Conservation (phyloP, 2,797 vertebrate species). For the Choloepus didactylus region DNA sequence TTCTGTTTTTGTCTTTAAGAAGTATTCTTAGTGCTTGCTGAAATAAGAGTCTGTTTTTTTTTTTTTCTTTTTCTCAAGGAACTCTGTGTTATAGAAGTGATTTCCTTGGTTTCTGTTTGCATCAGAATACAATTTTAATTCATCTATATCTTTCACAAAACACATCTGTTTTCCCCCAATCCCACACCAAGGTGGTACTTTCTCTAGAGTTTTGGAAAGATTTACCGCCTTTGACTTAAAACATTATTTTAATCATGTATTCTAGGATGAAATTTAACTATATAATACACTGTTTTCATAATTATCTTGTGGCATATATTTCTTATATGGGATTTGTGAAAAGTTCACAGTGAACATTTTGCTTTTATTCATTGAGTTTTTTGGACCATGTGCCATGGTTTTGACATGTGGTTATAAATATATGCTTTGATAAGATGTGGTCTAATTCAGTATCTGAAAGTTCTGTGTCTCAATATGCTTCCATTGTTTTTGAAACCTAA, state of each 20-base stretch:
- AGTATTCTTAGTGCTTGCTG: not conserved
- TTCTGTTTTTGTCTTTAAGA: not conserved
- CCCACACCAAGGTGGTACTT: not conserved
- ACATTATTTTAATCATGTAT: conserved; percentile 40
- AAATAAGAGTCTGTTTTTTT: not conserved
- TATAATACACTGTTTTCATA: not conserved
- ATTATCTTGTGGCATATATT: conserved; percentile 25
- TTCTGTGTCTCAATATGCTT: not conserved
- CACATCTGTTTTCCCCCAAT: not conserved
- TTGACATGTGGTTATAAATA: not conserved
- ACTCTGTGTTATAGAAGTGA: not conserved
- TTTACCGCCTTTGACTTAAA: not conserved
- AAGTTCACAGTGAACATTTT: not conserved
- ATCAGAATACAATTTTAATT: not conserved
- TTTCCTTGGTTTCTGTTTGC: not conserved
- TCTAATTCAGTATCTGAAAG: conserved; percentile 13
- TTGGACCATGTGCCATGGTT: not conserved
- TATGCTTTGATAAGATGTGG: not conserved
- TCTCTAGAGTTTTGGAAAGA: not conserved
- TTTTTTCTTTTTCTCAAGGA: not conserved
- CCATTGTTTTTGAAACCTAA: not conserved
- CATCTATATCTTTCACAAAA: not conserved
- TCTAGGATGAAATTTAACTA: not conserved
- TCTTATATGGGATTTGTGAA: not conserved
- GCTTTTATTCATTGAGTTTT: not conserved